These are phyloP conservation scores for Phyllostomus discolor DNA, from an alignment of 2,113 vertebrate species.

Conservation along the genomic window DNA sequence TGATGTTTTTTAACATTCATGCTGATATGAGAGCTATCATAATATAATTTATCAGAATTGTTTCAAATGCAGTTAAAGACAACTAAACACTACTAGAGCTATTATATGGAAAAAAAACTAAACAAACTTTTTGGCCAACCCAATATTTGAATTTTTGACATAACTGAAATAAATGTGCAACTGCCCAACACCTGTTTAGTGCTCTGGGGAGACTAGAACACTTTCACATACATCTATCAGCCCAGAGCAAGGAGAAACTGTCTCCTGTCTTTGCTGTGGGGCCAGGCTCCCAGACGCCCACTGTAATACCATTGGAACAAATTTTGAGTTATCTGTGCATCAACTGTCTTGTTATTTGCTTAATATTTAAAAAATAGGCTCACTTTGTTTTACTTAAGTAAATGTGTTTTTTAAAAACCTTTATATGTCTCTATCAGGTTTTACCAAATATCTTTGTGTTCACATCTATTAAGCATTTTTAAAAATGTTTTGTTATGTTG, in stretches of 20 bases:
- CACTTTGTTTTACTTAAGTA: not conserved
- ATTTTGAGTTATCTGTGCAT: not conserved
- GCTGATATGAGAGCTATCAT: no score
- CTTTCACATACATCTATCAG: not conserved
- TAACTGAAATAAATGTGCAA: not conserved
- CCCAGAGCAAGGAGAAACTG: not conserved
- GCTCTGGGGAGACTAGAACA: not conserved
- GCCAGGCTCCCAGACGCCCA: no score
- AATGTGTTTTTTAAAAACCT: not conserved
- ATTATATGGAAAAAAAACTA: no score
- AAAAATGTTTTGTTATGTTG: not conserved
- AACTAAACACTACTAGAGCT: no score
- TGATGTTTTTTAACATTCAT: no score
- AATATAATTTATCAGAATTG: no score
- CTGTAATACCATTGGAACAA: not conserved
- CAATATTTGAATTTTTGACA: not conserved
- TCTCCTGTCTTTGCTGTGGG: not conserved
- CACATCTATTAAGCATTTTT: not conserved
- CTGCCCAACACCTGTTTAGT: not conserved
- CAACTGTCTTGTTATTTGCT: not conserved
- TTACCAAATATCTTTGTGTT: not conserved
- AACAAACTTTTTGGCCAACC: no score
- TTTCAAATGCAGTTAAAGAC: no score
- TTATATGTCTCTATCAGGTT: not conserved
- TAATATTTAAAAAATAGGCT: not conserved